phyloP scores from a whole-genome alignment of 2,888 invertebrate genomes.

The Brenthis daphne region DNA sequence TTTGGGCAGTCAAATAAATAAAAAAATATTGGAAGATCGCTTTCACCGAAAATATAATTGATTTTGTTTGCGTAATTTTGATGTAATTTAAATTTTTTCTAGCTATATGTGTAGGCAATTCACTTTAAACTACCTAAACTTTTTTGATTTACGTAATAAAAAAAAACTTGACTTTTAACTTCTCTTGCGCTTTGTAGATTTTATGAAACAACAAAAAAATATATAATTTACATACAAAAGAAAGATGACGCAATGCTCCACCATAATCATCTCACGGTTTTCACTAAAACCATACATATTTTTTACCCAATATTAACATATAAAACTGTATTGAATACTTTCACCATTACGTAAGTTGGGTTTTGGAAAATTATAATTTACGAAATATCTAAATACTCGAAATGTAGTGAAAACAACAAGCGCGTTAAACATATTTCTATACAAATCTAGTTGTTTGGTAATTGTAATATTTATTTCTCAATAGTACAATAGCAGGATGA shows the following conservation, averaged over 20 bases:
- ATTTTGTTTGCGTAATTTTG: slow-evolving; percentile 29
- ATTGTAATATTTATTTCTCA: slow-evolving; percentile 24
- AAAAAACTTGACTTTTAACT: slow-evolving; percentile 2
- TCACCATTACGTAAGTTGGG: slow-evolving; percentile 19
- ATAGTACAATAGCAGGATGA: slow-evolving; percentile 29
- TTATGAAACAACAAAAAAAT: background rate
- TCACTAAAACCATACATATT: slow-evolving; percentile 4
- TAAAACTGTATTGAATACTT: slow-evolving; percentile 12
- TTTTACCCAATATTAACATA: slow-evolving; percentile 17
- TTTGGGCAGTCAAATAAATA: slow-evolving; percentile 51
- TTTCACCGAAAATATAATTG: slow-evolving; percentile 53
- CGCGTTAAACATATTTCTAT: background rate
- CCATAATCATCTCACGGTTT: slow-evolving; percentile 21
- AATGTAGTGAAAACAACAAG: background rate
- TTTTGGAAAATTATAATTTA: background rate
- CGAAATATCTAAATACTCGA: background rate
- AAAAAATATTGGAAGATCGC: slow-evolving; percentile 45
- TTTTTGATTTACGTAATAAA: background rate
- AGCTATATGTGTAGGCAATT: background rate
- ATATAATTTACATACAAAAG: slow-evolving; percentile 17
- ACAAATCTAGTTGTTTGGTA: background rate
- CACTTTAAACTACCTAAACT: slow-evolving; percentile 10
- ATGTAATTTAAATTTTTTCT: slow-evolving; percentile 22
- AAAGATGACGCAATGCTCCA: slow-evolving; percentile 3
- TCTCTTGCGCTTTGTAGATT: background rate